These are phyloP conservation scores for Caenorhabditis virilis DNA, from an alignment of 2,888 invertebrate species.

Conservation along the genomic window DNA sequence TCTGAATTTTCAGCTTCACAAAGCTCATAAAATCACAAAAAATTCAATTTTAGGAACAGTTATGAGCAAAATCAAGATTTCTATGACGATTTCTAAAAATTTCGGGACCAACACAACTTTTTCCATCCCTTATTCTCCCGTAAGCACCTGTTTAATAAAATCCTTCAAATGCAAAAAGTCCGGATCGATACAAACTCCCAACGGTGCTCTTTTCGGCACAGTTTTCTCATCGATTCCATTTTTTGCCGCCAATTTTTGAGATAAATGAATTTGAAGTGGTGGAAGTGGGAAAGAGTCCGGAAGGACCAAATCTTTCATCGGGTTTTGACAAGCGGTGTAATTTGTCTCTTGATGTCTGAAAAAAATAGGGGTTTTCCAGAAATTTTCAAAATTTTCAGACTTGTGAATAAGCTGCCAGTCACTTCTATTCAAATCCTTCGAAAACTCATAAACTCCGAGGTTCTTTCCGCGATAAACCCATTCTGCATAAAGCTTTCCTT, in stretches of 20 bases:
- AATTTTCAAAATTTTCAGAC: constrained; percentile 9
- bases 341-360: constrained; percentile 56
- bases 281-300: constrained; percentile 64
- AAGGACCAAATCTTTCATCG: constrained; percentile 49
- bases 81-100: too few species aligned
- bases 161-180: constrained; percentile 55
- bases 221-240: constrained; percentile 31
- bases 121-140: too few species aligned
- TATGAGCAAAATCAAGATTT: too few species aligned
- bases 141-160: constrained; percentile 57
- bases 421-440: constrained; percentile 61
- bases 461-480: constrained; percentile 64
- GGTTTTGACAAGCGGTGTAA: constrained; percentile 35
- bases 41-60: too few species aligned
- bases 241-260: constrained; percentile 43
- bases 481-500: constrained; percentile 61
- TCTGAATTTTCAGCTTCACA: not conserved
- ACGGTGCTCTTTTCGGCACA: constrained; percentile 48
- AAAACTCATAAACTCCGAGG: constrained; percentile 64
- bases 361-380: not conserved
- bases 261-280: constrained; percentile 41
- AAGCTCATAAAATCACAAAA: too few species aligned
- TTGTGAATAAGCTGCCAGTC: constrained; percentile 67
- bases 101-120: too few species aligned
- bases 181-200: constrained; percentile 59